phyloP scores from a whole-genome alignment of 2,113 vertebrate genomes.

The Platysteira castanea region DNA sequence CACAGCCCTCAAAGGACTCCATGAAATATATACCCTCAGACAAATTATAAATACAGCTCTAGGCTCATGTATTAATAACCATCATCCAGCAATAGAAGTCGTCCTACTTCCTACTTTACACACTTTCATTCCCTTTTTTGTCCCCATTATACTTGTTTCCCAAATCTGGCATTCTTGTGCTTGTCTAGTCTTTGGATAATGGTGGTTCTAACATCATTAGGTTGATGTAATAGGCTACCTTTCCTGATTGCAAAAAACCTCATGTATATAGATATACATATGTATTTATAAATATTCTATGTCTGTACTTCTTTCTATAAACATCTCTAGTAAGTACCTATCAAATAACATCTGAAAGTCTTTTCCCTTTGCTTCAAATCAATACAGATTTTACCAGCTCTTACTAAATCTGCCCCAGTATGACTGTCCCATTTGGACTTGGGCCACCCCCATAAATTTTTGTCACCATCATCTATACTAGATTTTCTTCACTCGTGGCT shows the following conservation, averaged over 20 bases:
- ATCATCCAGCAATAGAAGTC: background rate
- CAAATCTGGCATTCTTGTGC: background rate
- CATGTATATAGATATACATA: too few relatives aligned
- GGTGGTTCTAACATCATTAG: background rate
- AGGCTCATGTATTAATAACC: background rate
- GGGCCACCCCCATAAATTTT: background rate
- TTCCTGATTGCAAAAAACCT: background rate
- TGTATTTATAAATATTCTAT: background rate
- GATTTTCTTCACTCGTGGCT: background rate
- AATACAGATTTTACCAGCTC: background rate
- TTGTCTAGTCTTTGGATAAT: background rate
- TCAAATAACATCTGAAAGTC: background rate
- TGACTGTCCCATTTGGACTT: background rate
- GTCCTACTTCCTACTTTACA: background rate
- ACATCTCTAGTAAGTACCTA: background rate
- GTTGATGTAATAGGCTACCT: background rate
- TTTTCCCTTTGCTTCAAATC: background rate
- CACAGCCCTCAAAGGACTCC: background rate
- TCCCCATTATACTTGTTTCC: background rate
- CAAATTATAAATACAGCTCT: background rate
- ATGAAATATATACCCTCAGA: background rate
- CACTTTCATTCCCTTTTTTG: background rate
- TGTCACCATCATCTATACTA: background rate
- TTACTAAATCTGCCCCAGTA: background rate
- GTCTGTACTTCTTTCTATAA: background rate